These are phyloP conservation scores for Megaceryle torquata DNA, from an alignment of 2,113 vertebrate species.

Conservation along the genomic window DNA sequence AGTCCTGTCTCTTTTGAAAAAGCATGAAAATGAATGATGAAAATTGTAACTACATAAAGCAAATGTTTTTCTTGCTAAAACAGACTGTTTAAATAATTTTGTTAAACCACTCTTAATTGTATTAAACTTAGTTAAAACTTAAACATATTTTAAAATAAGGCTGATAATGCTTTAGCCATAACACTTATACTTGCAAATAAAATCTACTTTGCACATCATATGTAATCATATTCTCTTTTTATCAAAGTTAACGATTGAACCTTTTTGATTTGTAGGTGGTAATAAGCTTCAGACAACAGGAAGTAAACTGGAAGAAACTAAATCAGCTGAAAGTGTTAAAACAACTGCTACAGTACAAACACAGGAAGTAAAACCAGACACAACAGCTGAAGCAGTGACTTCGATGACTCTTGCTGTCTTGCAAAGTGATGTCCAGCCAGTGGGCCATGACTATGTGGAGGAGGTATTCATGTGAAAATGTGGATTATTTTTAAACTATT, in stretches of 20 bases:
- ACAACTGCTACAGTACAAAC: slow-evolving; percentile 69
- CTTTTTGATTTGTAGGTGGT: slow-evolving; percentile 77
- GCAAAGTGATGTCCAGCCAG: slow-evolving; percentile 95
- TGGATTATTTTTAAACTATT: not conserved
- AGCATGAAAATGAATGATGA: not conserved
- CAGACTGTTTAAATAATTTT: not conserved
- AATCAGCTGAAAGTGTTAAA: slow-evolving; percentile 81
- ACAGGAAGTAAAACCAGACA: slow-evolving; percentile 82
- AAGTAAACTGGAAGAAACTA: slow-evolving; percentile 86
- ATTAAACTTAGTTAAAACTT: not conserved
- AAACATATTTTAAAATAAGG: not conserved
- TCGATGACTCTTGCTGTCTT: slow-evolving; percentile 86
- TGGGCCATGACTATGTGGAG: slow-evolving; percentile 98
- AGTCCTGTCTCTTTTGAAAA: not conserved
- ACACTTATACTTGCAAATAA: not conserved
- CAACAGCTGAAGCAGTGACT: slow-evolving; percentile 80
- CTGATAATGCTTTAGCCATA: not conserved
- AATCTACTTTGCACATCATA: not conserved
- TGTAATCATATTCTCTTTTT: not conserved
- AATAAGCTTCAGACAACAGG: slow-evolving; percentile 91
- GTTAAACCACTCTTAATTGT: not conserved
- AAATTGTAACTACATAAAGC: not conserved
- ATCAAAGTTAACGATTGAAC: not conserved
- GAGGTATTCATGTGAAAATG: slow-evolving; percentile 79
- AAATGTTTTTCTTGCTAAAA: not conserved